Conservation (phyloP, 30 jellyfish, hydroid and myxozoan species). For the Phacellophora camtschatica region DNA sequence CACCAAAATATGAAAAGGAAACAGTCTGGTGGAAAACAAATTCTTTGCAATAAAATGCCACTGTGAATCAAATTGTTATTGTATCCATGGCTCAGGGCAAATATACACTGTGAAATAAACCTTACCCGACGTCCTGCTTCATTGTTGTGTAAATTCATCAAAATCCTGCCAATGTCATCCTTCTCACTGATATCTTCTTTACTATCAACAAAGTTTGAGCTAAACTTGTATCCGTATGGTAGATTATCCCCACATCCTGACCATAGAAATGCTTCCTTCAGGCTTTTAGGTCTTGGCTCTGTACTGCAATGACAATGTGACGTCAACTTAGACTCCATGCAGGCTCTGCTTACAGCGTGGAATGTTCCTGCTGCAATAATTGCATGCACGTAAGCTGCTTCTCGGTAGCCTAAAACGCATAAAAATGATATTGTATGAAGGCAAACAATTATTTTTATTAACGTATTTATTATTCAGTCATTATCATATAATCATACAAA, state of each 20-base stretch:
- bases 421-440: too few relatives aligned
- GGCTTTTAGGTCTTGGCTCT: conserved; percentile 75
- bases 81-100: too few relatives aligned
- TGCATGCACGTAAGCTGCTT: conserved; percentile 87
- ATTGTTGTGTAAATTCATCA: conserved; percentile 93
- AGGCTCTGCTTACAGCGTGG: conserved; percentile 96
- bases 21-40: too few relatives aligned
- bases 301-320: conserved; percentile 89
- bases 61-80: too few relatives aligned
- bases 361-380: conserved; percentile 85
- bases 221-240: conserved; percentile 90
- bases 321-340: conserved; percentile 93
- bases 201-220: conserved; percentile 80
- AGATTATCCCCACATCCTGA: conserved; percentile 96
- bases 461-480: too few relatives aligned
- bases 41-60: too few relatives aligned
- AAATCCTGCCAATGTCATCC: conserved; percentile 61
- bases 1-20: too few relatives aligned
- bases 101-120: not conserved
- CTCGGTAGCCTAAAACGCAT: conserved; percentile 76
- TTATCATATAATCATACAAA: too few relatives aligned
- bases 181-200: conserved; percentile 53
- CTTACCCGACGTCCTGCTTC: conserved; percentile 99
- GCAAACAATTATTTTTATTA: too few relatives aligned
- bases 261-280: conserved; percentile 68